Base-by-base conservation (phyloP, 2,797 vertebrate genomes). In the Sebastiscus albofasciatus region DNA sequence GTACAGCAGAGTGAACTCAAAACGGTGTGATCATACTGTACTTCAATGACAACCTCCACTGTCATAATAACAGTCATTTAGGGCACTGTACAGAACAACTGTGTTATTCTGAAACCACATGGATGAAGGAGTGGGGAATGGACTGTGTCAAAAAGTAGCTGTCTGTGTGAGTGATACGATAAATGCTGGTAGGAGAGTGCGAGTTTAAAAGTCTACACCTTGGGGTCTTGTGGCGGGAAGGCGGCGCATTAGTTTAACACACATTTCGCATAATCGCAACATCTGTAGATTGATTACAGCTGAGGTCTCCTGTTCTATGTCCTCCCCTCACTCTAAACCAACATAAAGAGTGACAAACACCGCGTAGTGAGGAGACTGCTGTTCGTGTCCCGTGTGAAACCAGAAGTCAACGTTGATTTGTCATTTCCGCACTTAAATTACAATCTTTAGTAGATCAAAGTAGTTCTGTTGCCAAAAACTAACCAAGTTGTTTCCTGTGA, bases 31-130 rank as follows among this genome's bases (percentile, higher is more conserved):
- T 68, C 34, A 24, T 29, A 13, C 52, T 75, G 60, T 56, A 60
- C 31, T 67, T 73, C 13, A 70, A 67, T 65, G 42, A 88, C 78
- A 75, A 80, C 70, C 77, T 79, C 27, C 52, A 31, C 46, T 18
- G 13, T 72, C n/a, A 61, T 72, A 80, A 87, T 83, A 86, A 88
- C 73, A 69, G 67, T 90, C 11, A 88, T 89, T 84, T 69, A n/a
- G 14, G 14, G n/a, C 2, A 36, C 56, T 75, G 20, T 36, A 39
- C 3, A 55, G 11, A 61, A 29, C 60, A 58, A 78, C 20, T 46
- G 64, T 82, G 82, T 74, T 64, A 70, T 85, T 87, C 24, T 81
- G 16, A 83, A 80, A 62, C 73, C 76, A 66, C 72, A 49, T 24
- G 29, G 71, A 67, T 80, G 67, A 73, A 24, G 24, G 36, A 18